Evolutionary conservation across 1,140 invertebrate genomes (phyloP), one percentile per base, ranked within the genome.

Genomic region (Drosophila rhopaloa): DNA sequence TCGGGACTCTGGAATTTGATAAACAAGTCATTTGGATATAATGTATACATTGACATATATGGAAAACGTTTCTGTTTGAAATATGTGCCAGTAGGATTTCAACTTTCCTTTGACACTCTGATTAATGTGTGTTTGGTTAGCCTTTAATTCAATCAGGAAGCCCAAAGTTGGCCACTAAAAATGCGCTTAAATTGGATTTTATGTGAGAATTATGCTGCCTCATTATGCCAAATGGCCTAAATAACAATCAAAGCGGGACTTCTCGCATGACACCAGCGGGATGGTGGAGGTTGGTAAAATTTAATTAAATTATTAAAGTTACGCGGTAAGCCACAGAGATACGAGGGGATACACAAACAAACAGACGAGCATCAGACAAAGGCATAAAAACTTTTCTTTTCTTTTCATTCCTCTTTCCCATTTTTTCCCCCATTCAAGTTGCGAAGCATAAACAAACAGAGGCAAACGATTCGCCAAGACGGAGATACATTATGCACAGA

Each of bases 241-340:
- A 86, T 88, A 85, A 85, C 82, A 85, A 88, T 85, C 83, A 82
- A 82, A 88, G 79, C 68, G 62, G 75, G 50, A 68, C 50, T 76
- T 46, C 57, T 60, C 61, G 66, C 65, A 58, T 80, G 68, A 55
- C 46, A 62, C 63, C 55, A 60, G 50, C 6, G 48, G 44, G n/a
- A 8, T n/a, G 13, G 44, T 57, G 57, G n/a, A 51, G 27, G 13
- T 35, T 44, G 41, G 51, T 78, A 66, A 66, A 80, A 88, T 86
- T 88, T 88, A 86, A 86, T 88, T 88, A 88, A 86, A 86, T 88
- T 86, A 86, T 86, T 86, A 86, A 86, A 86, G 82, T 86, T 72
- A 48, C 59, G 70, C 83, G 79, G 79, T 82, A 88, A 86, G 79
- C 83, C 83, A 73, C 75, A 78, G 41, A 55, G 59, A 57, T 40